Evolutionary conservation across 1,140 invertebrate species (phyloP).

Genomic region (Drosophila trapezifrons): DNA sequence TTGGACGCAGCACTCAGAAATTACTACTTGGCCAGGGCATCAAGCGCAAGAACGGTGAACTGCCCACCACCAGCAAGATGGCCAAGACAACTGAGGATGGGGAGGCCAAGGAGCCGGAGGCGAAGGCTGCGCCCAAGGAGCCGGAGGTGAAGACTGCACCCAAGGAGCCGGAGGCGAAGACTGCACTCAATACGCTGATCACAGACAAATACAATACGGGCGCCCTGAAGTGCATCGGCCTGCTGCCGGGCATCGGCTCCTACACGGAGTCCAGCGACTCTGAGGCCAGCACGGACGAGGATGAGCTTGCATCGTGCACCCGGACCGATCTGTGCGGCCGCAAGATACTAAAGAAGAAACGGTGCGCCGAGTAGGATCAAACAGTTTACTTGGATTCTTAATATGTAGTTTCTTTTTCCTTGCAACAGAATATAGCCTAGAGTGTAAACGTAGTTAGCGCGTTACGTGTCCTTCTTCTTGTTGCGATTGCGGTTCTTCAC

Average conservation of each 20-base stretch:
- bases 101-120: neutral
- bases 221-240: slow-evolving; percentile 88
- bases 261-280: slow-evolving; percentile 90
- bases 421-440: slow-evolving; percentile 66
- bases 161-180: no score
- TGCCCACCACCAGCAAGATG: slow-evolving; percentile 56
- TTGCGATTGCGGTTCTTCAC: slow-evolving; percentile 91
- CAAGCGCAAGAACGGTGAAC: slow-evolving; percentile 87
- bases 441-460: slow-evolving; percentile 29
- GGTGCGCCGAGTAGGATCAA: slow-evolving; percentile 59
- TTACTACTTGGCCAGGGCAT: slow-evolving; percentile 71
- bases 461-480: slow-evolving; percentile 74
- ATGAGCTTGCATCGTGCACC: slow-evolving; percentile 79
- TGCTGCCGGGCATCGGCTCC: slow-evolving; percentile 90
- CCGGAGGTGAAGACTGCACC: slow-evolving; percentile 4
- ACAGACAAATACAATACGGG: slow-evolving; percentile 69
- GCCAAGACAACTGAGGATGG: slow-evolving; percentile 27
- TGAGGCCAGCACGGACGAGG: slow-evolving; percentile 87
- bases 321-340: slow-evolving; percentile 87
- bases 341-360: slow-evolving; percentile 84
- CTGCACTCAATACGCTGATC: slow-evolving; percentile 8
- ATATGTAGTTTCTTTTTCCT: slow-evolving; percentile 52
- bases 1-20: slow-evolving; percentile 69
- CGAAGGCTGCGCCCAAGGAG: slow-evolving; percentile 6
- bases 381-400: slow-evolving; percentile 61